Percentiles rank a stretch among this genome's conserved stretches.
phyloP scores from a whole-genome alignment of 2,797 vertebrate species.

The Benthosema pterotum region DNA sequence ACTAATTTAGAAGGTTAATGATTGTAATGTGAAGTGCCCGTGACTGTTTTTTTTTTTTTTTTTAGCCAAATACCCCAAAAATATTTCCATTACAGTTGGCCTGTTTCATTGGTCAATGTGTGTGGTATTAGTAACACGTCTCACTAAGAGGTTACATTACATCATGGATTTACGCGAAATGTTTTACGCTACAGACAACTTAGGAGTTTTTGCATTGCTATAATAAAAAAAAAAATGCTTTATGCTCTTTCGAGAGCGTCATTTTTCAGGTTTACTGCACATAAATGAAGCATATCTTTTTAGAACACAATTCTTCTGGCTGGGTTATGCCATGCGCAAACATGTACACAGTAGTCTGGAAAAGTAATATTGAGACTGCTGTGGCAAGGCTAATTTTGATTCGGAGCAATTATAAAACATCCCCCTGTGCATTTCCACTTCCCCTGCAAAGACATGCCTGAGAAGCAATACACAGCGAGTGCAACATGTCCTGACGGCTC shows the following conservation, averaged over 20 bases:
- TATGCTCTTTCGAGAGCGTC: not conserved
- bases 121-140: constrained; percentile 2
- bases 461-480: not conserved
- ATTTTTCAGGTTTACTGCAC: constrained; percentile 4
- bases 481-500: not conserved
- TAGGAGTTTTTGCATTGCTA: not conserved
- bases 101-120: no score
- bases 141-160: not conserved
- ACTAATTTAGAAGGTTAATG: constrained; percentile 20
- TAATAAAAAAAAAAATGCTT: no score
- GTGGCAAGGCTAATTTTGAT: constrained; percentile 7
- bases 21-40: not conserved
- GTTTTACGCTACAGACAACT: not conserved
- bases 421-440: constrained; percentile 14
- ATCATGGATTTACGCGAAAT: not conserved
- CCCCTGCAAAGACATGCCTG: constrained; percentile 10
- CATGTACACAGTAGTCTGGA: not conserved
- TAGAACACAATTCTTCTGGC: not conserved
- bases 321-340: not conserved
- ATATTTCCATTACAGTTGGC: not conserved
- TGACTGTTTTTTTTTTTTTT: constrained; percentile 23
- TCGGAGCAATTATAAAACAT: constrained; percentile 8
- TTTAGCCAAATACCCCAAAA: constrained; percentile 5
- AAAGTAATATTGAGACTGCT: not conserved
- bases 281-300: not conserved